These are phyloP conservation scores for Strigamia maritima DNA, from an alignment of 2,888 invertebrate species.

Conservation along the genomic window DNA sequence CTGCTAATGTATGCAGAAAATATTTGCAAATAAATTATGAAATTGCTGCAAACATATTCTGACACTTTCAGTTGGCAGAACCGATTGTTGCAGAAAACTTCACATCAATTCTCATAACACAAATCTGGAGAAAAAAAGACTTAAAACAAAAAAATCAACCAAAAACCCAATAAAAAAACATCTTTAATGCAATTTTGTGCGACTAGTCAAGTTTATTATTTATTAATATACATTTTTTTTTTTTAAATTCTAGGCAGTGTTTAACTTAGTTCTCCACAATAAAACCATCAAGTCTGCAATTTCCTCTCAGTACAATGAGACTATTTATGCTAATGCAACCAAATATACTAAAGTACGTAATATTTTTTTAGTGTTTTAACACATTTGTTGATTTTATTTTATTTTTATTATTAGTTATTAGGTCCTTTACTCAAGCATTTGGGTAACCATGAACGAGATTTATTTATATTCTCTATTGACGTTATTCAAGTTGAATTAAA, in stretches of 20 bases:
- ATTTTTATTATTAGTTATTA: background rate
- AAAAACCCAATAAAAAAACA: too few species aligned
- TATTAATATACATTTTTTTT: background rate
- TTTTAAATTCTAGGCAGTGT: background rate
- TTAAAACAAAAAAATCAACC: too few species aligned
- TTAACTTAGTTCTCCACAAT: background rate
- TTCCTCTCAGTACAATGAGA: background rate
- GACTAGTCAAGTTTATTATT: too few species aligned
- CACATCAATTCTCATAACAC: too few species aligned
- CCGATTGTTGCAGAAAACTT: too few species aligned
- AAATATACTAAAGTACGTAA: background rate
- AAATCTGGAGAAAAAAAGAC: too few species aligned
- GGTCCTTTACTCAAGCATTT: slow-evolving; percentile 28
- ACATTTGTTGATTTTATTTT: background rate
- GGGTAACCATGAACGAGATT: background rate
- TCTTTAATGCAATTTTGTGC: too few species aligned
- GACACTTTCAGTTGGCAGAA: too few species aligned
- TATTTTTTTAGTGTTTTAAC: background rate
- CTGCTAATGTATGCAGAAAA: too few species aligned
- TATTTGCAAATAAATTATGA: too few species aligned
- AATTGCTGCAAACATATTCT: too few species aligned
- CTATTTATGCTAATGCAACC: background rate
- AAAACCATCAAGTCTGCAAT: background rate
- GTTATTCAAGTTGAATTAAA: background rate
- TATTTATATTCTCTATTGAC: slow-evolving; percentile 5